Percentiles rank a stretch among this genome's conserved stretches.
These are phyloP conservation scores for Amphipyra tragopoginis DNA, from an alignment of 2,888 invertebrate genomes.

Conservation along the genomic window DNA sequence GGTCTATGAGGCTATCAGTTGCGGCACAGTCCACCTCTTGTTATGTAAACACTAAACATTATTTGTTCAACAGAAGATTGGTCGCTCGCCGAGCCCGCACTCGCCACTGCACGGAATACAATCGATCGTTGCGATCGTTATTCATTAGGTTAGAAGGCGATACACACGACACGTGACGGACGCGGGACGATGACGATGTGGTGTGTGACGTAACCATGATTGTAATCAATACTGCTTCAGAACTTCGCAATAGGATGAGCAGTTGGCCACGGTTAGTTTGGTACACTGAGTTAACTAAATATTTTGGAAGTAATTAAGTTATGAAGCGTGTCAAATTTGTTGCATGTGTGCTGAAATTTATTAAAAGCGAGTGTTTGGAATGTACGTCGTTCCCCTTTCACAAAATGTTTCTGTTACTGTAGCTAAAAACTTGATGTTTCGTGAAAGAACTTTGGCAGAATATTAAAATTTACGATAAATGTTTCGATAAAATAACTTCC, in stretches of 20 bases:
- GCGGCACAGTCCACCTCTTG: constrained; percentile 42
- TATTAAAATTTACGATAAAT: not conserved
- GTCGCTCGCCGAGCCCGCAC: constrained; percentile 39
- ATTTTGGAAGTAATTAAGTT: constrained; percentile 37
- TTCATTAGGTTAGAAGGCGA: constrained; percentile 22
- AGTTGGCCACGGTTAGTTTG: constrained; percentile 39
- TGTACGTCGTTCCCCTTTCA: constrained; percentile 14
- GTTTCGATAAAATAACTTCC: too few relatives aligned
- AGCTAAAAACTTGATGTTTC: too few relatives aligned
- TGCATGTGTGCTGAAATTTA: constrained; percentile 27
- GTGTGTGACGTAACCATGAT: constrained; percentile 5
- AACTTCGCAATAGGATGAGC: constrained; percentile 27
- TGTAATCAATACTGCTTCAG: constrained; percentile 5
- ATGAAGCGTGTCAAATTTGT: constrained; percentile 49
- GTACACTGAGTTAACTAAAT: constrained; percentile 14
- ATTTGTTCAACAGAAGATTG: constrained; percentile 62
- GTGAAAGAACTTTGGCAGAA: too few relatives aligned
- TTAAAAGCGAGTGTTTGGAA: constrained; percentile 11
- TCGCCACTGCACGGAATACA: constrained; percentile 46
- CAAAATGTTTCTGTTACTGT: constrained; percentile 6
- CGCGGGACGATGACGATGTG: constrained; percentile 14
- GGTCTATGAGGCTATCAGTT: constrained; percentile 32
- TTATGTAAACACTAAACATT: constrained; percentile 66
- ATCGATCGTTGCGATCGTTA: constrained; percentile 27
- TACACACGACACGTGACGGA: constrained; percentile 31